Base-by-base conservation (phyloP, 37 sponge, comb jelly and placozoan species). In the Axinella damicornis region DNA sequence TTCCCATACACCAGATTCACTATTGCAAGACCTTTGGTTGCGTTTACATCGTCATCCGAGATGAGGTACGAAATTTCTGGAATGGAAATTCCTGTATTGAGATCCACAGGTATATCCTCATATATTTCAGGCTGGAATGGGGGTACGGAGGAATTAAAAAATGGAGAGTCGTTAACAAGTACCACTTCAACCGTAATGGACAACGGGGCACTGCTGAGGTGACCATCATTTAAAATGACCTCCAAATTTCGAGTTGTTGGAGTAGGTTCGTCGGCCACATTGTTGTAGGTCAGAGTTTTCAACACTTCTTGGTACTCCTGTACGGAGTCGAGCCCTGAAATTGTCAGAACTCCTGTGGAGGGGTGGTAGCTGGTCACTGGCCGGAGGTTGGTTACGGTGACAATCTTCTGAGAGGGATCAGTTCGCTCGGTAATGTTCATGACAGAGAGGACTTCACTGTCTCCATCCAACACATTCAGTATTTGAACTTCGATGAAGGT, bases 131-230 rank as follows among this genome's bases (percentile, higher is more conserved):
- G 83, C n/a, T 53, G 31, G 38, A 90, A 82, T 25, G 87, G 77
- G 0, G 77, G 40, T 12, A 71, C 77, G 57, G 66, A 39, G 0
- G 37, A 5, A 31, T 88, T 67, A 34, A 96, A 91, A 66, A 54
- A 85, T 22, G 97, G 97, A 1, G 97, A 94, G 57, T 96, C 97
- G 69, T 96, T 96, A 18, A 96, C 82, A n/a, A 94, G 92, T 46
- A 77, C 79, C 22, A 96, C 86, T 37, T 73, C 53, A 6, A 96
- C 78, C 21, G 22, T 40, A 14, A 75, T 53, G 71, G 78, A 74
- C n/a, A 83, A 86, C 5, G 89, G 83, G 9, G 68, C 27, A 65
- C 87, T 84, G n/a, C 27, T 54, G 0, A 81, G 24, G 18, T 73
- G 40, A 0, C 92, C 92, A 72, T 96, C 97, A 60, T 72, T 88